Conservation (phyloP, 2,113 vertebrate genomes). For the Sorex fumeus region DNA sequence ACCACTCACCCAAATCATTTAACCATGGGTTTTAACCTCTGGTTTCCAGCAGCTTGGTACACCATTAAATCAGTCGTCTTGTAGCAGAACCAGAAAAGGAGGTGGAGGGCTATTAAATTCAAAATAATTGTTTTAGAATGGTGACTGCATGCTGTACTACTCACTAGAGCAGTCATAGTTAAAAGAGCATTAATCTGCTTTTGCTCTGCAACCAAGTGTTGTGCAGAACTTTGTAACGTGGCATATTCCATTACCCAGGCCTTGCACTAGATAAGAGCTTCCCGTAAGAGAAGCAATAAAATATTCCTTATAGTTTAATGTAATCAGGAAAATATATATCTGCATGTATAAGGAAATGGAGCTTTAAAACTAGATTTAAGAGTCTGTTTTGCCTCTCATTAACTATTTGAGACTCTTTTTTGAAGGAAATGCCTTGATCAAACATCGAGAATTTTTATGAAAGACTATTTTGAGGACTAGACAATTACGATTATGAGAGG, state of each 20-base stretch:
- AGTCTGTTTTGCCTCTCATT: background rate
- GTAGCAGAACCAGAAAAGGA: conserved; percentile 65
- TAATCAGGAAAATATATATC: conserved; percentile 29
- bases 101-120: conserved; percentile 71
- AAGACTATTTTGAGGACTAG: background rate
- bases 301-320: background rate
- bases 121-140: conserved; percentile 76
- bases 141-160: conserved; percentile 59
- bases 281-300: conserved; percentile 33
- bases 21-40: conserved; percentile 79
- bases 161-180: conserved; percentile 42
- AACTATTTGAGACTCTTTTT: background rate
- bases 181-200: conserved; percentile 61
- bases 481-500: background rate
- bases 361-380: background rate
- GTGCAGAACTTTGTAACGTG: conserved; percentile 70
- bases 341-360: conserved; percentile 10
- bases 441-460: background rate
- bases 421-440: background rate
- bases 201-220: conserved; percentile 57
- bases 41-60: conserved; percentile 78
- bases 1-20: conserved; percentile 62
- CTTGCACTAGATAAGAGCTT: conserved; percentile 24
- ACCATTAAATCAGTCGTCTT: conserved; percentile 78
- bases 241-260: background rate